Evolutionary conservation across 2,888 invertebrate genomes (phyloP).

Genomic region (Ligdia adustata): DNA sequence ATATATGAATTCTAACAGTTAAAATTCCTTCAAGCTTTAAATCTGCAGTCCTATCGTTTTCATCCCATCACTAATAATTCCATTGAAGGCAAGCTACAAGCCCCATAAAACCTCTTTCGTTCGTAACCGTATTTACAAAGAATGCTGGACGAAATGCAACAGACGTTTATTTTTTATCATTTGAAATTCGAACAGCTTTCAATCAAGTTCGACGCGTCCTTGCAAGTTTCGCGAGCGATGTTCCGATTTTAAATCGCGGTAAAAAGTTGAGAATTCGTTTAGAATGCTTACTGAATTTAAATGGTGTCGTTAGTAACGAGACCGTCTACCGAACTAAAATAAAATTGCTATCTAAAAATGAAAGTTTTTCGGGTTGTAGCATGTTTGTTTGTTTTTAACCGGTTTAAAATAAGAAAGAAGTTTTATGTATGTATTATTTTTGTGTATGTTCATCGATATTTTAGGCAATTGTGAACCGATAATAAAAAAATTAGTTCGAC

Average conservation of each 20-base stretch:
- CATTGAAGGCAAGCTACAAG: slow-evolving; percentile 46
- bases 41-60: slow-evolving; percentile 21
- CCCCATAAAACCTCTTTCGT: slow-evolving; percentile 52
- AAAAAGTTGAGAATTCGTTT: slow-evolving; percentile 37
- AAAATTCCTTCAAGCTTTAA: background rate
- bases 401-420: too few species aligned
- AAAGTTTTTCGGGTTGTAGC: too few species aligned
- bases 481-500: too few species aligned
- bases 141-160: slow-evolving; percentile 51
- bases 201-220: slow-evolving; percentile 51
- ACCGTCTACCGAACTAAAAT: background rate
- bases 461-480: too few species aligned
- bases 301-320: background rate
- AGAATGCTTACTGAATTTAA: slow-evolving; percentile 35
- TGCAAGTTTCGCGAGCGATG: slow-evolving; percentile 37
- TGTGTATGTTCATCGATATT: too few species aligned
- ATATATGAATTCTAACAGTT: background rate
- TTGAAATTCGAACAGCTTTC: slow-evolving; percentile 53
- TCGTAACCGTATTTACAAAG: slow-evolving; percentile 44
- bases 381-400: too few species aligned
- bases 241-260: slow-evolving; percentile 30
- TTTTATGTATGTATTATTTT: too few species aligned
- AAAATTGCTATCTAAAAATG: too few species aligned
- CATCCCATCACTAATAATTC: slow-evolving; percentile 42
- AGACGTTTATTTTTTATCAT: slow-evolving; percentile 48